Evolutionary conservation across 2,888 invertebrate genomes (phyloP).

Genomic region (Tenthredo scrophulariae): DNA sequence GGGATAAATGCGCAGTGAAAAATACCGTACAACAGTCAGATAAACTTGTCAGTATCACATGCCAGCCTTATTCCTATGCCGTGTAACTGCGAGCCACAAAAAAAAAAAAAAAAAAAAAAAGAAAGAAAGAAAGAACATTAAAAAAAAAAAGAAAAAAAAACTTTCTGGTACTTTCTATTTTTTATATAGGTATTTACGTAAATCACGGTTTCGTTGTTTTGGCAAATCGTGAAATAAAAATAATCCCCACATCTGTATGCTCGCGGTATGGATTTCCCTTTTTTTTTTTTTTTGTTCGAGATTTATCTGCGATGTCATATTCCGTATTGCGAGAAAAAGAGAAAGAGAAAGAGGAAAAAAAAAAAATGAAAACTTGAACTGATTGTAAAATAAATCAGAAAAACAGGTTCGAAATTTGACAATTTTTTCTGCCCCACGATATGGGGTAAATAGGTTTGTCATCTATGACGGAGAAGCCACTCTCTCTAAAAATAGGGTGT

Average conservation of each 20-base stretch:
- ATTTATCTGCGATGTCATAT: neutral
- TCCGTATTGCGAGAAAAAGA: neutral
- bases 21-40: neutral
- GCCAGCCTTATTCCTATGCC: neutral
- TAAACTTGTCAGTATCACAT: conserved; percentile 16
- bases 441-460: neutral
- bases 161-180: neutral
- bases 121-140: too few relatives aligned
- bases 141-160: neutral
- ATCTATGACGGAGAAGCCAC: neutral
- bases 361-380: neutral
- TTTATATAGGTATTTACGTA: neutral
- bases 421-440: neutral
- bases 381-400: neutral
- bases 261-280: neutral
- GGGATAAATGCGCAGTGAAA: neutral
- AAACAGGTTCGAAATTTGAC: neutral
- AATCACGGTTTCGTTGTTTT: neutral
- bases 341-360: neutral
- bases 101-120: too few relatives aligned
- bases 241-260: neutral
- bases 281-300: neutral
- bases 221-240: neutral
- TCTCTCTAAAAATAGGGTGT: neutral
- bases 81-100: neutral